Evolutionary conservation across 2,888 invertebrate genomes (phyloP), one percentile per base, ranked within the genome.

Genomic region (Cacoxenus indagator): DNA sequence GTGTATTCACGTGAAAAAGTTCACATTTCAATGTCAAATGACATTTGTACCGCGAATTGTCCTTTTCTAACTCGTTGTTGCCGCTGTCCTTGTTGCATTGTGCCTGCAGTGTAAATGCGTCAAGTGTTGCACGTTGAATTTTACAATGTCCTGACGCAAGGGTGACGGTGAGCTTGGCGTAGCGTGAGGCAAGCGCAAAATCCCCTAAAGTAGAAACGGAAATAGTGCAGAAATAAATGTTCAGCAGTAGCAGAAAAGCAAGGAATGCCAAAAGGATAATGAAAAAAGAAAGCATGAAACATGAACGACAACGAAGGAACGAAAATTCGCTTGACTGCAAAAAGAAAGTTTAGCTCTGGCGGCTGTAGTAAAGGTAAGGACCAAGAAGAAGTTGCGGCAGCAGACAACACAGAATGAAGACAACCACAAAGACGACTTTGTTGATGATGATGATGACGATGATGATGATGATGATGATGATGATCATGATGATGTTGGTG

Each of bases 171-270:
- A 19, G 22, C 5, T 9, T 2, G 11, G 48, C 0, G 48, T 1
- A 19, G 3, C 4, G 8, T 22, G 24, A 2, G 8, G 26, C 11
- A 29, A n/a, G 14, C 2, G 5, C 1, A 24, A 59, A 59, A 22
- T 51, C 45, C 43, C 61, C 45, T 4, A 19, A 62, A 62, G 45
- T 24, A 22, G 14, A 62, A 62, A 62, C 61, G 61, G 61, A 62
- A 62, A 62, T 62, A 62, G 61, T 62, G 61, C 43, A 62, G 61
- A 62, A 62, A n/a, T n/a, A 62, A 62, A 55, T 55, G 55, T 27
- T 55, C n/a, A 51, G 22, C 4, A 17, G 48, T 17, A 37, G 4
- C 37, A 37, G 48, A n/a, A 48, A 14, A 51, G 8, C 9, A 51
- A 19, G 9, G 48, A 17, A 51, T 19, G 22, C 19, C 11, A 46